phyloP scores from a whole-genome alignment of 1,140 invertebrate species.

The Drosophila navojoa region DNA sequence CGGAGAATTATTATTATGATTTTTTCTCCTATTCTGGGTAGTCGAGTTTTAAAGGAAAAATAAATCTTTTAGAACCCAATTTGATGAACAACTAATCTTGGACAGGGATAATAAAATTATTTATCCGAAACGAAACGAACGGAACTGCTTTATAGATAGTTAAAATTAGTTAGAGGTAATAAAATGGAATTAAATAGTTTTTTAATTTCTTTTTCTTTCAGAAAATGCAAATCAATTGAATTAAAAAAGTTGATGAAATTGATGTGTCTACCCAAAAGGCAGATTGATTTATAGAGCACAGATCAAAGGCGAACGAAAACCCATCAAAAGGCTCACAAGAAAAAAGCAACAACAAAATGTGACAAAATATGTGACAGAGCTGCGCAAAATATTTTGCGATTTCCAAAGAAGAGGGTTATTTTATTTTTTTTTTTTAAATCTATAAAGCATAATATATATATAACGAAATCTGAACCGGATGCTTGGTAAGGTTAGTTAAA shows the following conservation, averaged over 20 bases:
- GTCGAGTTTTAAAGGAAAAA: background rate
- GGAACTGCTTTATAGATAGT: conserved; percentile 21
- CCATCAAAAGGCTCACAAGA: conserved; percentile 28
- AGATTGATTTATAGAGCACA: conserved; percentile 46
- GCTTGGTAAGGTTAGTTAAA: conserved; percentile 16
- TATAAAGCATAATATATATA: conserved; percentile 11
- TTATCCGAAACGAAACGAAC: background rate
- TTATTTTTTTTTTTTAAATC: conserved; percentile 20
- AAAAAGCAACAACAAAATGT: conserved; percentile 27
- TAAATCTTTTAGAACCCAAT: conserved; percentile 3
- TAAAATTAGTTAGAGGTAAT: background rate
- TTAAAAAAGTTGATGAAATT: conserved; percentile 20
- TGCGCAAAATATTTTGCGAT: conserved; percentile 35
- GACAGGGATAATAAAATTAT: conserved; percentile 11
- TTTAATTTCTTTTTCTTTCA: background rate
- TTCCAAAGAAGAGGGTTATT: conserved; percentile 14
- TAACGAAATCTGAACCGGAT: conserved; percentile 10
- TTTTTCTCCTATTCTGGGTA: conserved; percentile 1
- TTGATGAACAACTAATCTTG: conserved; percentile 4
- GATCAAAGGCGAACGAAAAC: conserved; percentile 12
- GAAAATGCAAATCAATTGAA: conserved; percentile 42
- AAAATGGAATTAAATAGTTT: background rate
- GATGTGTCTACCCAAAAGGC: conserved; percentile 37
- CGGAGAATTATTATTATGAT: background rate
- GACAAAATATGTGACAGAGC: conserved; percentile 53